phyloP scores from a whole-genome alignment of 2,888 invertebrate genomes.

The Acanthosoma haemorrhoidale region DNA sequence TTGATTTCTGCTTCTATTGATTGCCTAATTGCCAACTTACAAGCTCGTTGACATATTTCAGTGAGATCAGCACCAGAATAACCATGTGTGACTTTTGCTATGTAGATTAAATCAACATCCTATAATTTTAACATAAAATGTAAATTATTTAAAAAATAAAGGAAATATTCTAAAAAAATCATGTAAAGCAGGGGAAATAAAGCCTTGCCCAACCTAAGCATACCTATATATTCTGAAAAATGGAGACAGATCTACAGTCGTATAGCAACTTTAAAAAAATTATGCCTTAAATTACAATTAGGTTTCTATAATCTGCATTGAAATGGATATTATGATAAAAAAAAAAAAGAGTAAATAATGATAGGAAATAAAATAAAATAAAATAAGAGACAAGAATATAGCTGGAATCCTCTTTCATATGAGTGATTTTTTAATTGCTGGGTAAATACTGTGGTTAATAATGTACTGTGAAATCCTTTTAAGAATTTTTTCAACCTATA shows the following conservation, averaged over 20 bases:
- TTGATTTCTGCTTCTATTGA: slow-evolving; percentile 94
- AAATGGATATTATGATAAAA: too few relatives aligned
- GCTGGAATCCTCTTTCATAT: too few relatives aligned
- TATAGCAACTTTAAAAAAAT: too few relatives aligned
- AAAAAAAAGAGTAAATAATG: too few relatives aligned
- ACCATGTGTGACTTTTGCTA: slow-evolving; percentile 86
- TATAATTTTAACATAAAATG: slow-evolving; percentile 42
- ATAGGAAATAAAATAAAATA: too few relatives aligned
- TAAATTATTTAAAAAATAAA: not conserved
- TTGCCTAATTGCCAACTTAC: slow-evolving; percentile 97
- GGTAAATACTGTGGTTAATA: not conserved
- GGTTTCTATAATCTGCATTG: too few relatives aligned
- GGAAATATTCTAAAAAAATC: not conserved
- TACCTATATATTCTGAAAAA: too few relatives aligned
- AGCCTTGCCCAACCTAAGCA: not conserved
- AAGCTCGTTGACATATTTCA: slow-evolving; percentile 98
- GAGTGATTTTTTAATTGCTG: not conserved
- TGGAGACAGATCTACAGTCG: too few relatives aligned
- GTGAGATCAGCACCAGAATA: slow-evolving; percentile 99
- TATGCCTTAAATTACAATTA: too few relatives aligned
- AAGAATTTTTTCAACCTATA: too few relatives aligned
- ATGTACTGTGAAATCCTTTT: too few relatives aligned
- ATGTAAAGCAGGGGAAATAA: not conserved
- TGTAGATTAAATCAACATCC: slow-evolving; percentile 86
- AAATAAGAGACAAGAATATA: too few relatives aligned